Conservation (phyloP, 2,113 vertebrate genomes). For the Solea senegalensis region DNA sequence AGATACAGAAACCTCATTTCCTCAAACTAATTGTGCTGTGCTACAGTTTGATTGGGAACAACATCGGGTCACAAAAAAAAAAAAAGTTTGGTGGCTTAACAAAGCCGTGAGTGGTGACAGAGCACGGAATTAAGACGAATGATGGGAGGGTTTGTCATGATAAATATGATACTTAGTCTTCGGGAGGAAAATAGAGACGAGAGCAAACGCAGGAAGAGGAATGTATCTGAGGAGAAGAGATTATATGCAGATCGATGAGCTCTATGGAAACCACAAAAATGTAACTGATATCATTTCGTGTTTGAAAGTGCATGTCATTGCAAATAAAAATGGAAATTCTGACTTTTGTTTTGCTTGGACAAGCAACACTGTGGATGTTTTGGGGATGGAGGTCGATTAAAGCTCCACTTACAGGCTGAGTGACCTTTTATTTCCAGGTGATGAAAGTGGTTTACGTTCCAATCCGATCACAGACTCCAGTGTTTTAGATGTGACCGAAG, state of each 20-base stretch:
- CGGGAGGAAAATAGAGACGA: neutral
- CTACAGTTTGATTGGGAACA: conserved; percentile 3
- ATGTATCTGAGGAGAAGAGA: neutral
- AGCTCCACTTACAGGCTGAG: conserved; percentile 6
- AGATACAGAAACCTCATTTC: conserved; percentile 19
- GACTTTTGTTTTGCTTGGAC: neutral
- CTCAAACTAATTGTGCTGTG: conserved; percentile 17
- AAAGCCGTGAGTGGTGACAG: conserved; percentile 3
- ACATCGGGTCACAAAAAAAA: neutral
- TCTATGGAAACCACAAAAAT: neutral
- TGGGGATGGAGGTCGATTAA: neutral
- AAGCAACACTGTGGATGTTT: neutral
- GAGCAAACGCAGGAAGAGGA: conserved; percentile 5
- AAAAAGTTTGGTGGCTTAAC: conserved; percentile 14
- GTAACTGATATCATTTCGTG: neutral
- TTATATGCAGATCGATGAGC: conserved; percentile 2
- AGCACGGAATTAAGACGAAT: neutral
- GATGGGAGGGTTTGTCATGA: neutral
- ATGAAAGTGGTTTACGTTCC: neutral
- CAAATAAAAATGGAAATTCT: neutral
- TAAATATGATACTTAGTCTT: neutral
- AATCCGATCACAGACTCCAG: neutral
- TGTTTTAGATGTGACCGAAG: neutral
- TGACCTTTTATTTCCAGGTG: conserved; percentile 10
- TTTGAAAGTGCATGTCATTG: neutral